Base-by-base conservation (phyloP, 2,888 invertebrate genomes). In the Sesamia inferens region DNA sequence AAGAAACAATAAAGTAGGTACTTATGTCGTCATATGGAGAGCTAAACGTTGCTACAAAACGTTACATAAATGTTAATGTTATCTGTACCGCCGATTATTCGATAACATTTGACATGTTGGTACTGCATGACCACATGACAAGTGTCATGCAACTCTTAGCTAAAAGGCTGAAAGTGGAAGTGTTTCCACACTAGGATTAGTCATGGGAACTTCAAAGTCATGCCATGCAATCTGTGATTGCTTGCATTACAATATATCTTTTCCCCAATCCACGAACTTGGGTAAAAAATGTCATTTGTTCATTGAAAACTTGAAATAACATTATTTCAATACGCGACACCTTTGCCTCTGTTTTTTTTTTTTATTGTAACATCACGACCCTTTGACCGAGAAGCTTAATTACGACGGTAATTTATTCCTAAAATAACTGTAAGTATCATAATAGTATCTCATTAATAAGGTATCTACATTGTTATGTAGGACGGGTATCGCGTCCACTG, bases 401-500 rank as follows among this genome's bases (percentile, higher is more conserved):
- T 66, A 19, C 65, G 47, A 75, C 42, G 59, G 42, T 61, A 59
- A 61, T 70, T 63, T 69, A 65, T 79, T 79, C 68, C 72, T 81
- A 79, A 79, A 79, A 84, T 84, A 84, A 78, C 57, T 78, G 16
- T 79, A 75, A 71, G 72, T 75, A 81, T 75, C 39, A 62, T 22
- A 47, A 64, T 69, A 63, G 22, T 75, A 67, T 70, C 44, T 62
- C 31, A n/a, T 65, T 70, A 74, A 62, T 71, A 75, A 68, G 62
- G 65, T 79, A 65, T 58, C 61, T 68, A 68, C 74, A 76, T 65
- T 1, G 69, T 73, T 72, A 87, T 85, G 81, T 87, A 71, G 87
- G 79, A 77, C 89, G 83, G 76, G 68, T 75, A 79, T 78, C 82
- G 71, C 71, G 72, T 57, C 75, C 48, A 66, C 74, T 83, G 83